Base-by-base conservation (phyloP, 1,140 invertebrate species). In the Sycobia sp. region DNA sequence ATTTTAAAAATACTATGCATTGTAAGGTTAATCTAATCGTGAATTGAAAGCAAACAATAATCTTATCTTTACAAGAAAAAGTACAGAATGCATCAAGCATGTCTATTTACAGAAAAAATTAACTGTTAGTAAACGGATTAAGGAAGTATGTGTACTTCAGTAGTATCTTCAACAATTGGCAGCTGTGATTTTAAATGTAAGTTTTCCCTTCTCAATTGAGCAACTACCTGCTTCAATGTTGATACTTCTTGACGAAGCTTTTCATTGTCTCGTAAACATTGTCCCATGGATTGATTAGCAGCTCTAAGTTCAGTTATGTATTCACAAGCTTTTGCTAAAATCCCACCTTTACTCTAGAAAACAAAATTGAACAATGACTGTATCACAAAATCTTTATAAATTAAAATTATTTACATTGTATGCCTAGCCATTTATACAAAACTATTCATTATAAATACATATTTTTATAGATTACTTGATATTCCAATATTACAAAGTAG, bases 301-400 rank as follows among this genome's bases (percentile, higher is more conserved):
- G 86, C 85, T 59, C 91, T 87, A 58, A 97, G 84, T 74, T 96
- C 94, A 49, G 86, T 85, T 64, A 98, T 97, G 78, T 97, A 96
- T 75, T 98, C 95, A 82, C 95, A 98, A 3, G 95, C 95, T 81
- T 97, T 97, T 3, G 95, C 92, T 63, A 98, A 79, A 68, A 98
- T 97, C 46, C 94, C 95, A 32, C 95, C 95, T 87, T 98, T 98
- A 73, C 95, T 97, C 84, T 96, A 86, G 13, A 76, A 77, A 57
- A 66, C 38, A 46, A 63, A 59, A 38, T 25, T 44, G 4, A 7
- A 32, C 29, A 11, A 32, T n/a, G n/a, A n/a, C n/a, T n/a, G n/a
- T n/a, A n/a, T n/a, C n/a, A n/a, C n/a, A n/a, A n/a, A n/a, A n/a
- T n/a, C n/a, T n/a, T n/a, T n/a, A n/a, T n/a, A n/a, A n/a, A n/a